phyloP scores from a whole-genome alignment of 2,113 vertebrate species.

The Pangasianodon gigas region DNA sequence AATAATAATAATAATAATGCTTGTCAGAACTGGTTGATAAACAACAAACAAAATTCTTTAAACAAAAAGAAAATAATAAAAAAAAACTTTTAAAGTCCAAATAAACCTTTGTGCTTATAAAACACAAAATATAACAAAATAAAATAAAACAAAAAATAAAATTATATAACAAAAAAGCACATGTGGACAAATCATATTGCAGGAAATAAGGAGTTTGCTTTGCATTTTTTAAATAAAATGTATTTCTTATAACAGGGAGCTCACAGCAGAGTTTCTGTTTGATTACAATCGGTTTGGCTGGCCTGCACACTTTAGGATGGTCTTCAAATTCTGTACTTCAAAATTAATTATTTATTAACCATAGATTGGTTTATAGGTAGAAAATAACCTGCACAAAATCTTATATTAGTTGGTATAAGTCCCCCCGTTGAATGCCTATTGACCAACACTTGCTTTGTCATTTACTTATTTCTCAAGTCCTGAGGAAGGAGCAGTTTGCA shows the following conservation, averaged over 20 bases:
- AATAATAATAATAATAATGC: background rate
- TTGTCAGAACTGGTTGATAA: conserved; percentile 16
- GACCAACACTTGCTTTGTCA: conserved; percentile 20
- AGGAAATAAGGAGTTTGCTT: conserved; percentile 36
- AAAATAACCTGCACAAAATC: conserved; percentile 1
- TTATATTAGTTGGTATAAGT: background rate
- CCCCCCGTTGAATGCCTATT: background rate
- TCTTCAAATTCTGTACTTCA: background rate
- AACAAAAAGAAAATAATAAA: conserved; percentile 54
- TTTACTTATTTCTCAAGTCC: conserved; percentile 31
- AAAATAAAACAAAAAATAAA: conserved; percentile 36
- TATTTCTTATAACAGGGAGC: conserved; percentile 24
- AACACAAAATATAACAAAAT: conserved; percentile 49
- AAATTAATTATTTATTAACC: background rate
- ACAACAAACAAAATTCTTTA: conserved; percentile 54
- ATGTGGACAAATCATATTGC: conserved; percentile 17
- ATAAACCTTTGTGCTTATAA: conserved; percentile 49
- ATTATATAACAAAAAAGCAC: conserved; percentile 8
- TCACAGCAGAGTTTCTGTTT: background rate
- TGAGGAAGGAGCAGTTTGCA: conserved; percentile 45
- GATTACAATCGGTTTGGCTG: background rate
- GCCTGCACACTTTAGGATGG: background rate
- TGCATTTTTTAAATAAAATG: background rate
- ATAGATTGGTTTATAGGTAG: background rate
- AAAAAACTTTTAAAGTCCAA: conserved; percentile 55